Conservation (phyloP, 1,140 invertebrate species). For the Ephestia elutella region DNA sequence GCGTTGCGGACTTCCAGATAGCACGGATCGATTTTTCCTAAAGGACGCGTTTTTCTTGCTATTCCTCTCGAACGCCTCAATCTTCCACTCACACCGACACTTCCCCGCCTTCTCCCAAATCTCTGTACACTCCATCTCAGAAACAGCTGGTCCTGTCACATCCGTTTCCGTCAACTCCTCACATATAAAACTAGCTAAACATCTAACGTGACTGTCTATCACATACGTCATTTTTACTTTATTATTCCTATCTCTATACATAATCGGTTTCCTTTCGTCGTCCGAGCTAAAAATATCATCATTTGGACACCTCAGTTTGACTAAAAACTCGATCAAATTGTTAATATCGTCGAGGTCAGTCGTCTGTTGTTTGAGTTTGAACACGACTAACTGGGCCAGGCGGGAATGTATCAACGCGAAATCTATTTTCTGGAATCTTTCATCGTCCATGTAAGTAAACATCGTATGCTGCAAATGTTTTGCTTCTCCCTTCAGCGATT, state of each 20-base stretch:
- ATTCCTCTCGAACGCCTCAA: constrained; percentile 59
- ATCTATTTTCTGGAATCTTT: constrained; percentile 75
- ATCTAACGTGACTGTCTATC: constrained; percentile 57
- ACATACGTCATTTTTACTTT: constrained; percentile 41
- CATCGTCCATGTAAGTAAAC: constrained; percentile 79
- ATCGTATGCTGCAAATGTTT: constrained; percentile 80
- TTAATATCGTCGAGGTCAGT: constrained; percentile 55
- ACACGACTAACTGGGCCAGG: constrained; percentile 76
- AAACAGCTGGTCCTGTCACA: constrained; percentile 48
- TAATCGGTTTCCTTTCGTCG: constrained; percentile 50
- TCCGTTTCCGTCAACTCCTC: constrained; percentile 53
- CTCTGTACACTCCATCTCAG: constrained; percentile 73
- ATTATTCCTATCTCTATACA: constrained; percentile 26
- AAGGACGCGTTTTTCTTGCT: constrained; percentile 67
- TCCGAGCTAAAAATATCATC: constrained; percentile 70
- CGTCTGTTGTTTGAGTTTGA: constrained; percentile 56
- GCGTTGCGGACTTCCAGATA: constrained; percentile 66
- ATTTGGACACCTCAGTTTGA: constrained; percentile 58
- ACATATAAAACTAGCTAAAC: constrained; percentile 63
- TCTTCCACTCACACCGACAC: constrained; percentile 65
- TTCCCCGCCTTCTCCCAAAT: constrained; percentile 70
- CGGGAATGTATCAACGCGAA: constrained; percentile 78
- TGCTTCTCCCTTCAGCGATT: constrained; percentile 76
- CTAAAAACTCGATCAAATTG: constrained; percentile 47
- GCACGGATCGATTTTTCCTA: constrained; percentile 57